These are phyloP conservation scores for Bombus pyrosoma DNA, from an alignment of 1,140 invertebrate genomes.

Conservation along the genomic window DNA sequence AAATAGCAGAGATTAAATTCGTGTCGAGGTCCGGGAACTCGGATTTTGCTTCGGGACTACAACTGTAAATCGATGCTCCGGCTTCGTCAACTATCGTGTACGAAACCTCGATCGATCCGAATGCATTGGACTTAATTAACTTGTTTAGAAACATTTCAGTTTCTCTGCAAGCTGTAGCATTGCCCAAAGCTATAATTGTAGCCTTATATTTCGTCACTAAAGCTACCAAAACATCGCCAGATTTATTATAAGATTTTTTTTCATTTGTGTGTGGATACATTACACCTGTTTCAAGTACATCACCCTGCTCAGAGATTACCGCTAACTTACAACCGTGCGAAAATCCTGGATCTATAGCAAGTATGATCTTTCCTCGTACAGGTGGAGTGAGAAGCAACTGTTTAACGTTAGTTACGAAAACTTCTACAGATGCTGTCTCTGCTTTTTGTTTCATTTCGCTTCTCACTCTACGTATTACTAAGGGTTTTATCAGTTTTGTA, in stretches of 20 bases:
- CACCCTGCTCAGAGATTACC: conserved; percentile 87
- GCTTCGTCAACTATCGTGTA: conserved; percentile 94
- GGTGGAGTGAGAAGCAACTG: conserved; percentile 91
- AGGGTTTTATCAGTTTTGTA: conserved; percentile 85
- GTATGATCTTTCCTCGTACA: conserved; percentile 89
- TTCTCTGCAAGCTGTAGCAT: conserved; percentile 94
- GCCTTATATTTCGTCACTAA: conserved; percentile 82
- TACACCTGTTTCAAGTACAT: conserved; percentile 87
- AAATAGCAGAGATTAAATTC: conserved; percentile 84
- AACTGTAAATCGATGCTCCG: conserved; percentile 95
- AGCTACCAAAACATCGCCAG: conserved; percentile 48
- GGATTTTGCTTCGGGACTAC: conserved; percentile 90
- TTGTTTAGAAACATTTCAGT: conserved; percentile 89
- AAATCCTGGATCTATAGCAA: conserved; percentile 95
- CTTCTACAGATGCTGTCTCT: conserved; percentile 90
- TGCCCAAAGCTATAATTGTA: conserved; percentile 91
- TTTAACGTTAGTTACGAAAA: conserved; percentile 93
- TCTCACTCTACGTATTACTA: conserved; percentile 86
- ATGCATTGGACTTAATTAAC: conserved; percentile 84
- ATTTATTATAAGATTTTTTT: conserved; percentile 49
- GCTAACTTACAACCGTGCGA: conserved; percentile 93
- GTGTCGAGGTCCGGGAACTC: conserved; percentile 92
- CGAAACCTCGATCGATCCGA: conserved; percentile 84
- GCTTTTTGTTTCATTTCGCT: conserved; percentile 89
- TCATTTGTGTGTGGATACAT: conserved; percentile 85